phyloP scores from a whole-genome alignment of 1,140 invertebrate species.

The Daktulosphaira vitifoliae region DNA sequence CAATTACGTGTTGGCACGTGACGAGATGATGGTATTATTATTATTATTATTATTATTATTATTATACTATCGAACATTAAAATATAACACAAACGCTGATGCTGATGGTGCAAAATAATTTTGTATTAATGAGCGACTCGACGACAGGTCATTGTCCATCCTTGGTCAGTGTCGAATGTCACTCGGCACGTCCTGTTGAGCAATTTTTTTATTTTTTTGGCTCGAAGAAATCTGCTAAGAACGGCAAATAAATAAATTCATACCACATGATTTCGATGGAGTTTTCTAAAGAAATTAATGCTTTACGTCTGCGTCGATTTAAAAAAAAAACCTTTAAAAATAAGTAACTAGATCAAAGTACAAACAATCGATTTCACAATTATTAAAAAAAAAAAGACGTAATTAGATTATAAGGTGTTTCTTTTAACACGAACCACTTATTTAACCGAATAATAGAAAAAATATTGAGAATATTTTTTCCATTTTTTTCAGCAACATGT shows the following conservation, averaged over 20 bases:
- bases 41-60: background rate
- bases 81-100: background rate
- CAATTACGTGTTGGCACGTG: conserved; percentile 8
- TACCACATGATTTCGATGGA: background rate
- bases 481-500: too few relatives aligned
- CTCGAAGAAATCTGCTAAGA: conserved; percentile 3
- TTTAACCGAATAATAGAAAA: too few relatives aligned
- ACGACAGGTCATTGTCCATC: conserved; percentile 20
- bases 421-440: too few relatives aligned
- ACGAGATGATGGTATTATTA: background rate
- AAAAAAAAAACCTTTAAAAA: too few relatives aligned
- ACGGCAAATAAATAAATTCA: background rate
- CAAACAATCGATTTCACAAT: too few relatives aligned
- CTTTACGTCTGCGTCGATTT: too few relatives aligned
- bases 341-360: too few relatives aligned
- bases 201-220: conserved; percentile 14
- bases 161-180: conserved; percentile 26
- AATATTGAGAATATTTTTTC: too few relatives aligned
- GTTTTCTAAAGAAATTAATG: too few relatives aligned
- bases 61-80: background rate
- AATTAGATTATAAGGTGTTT: too few relatives aligned
- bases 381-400: too few relatives aligned
- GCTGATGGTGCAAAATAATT: conserved; percentile 23
- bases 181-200: conserved; percentile 2
- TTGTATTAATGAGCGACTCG: conserved; percentile 21